These are phyloP conservation scores for Furnarius figulus DNA, from an alignment of 2,113 vertebrate species.

Conservation along the genomic window DNA sequence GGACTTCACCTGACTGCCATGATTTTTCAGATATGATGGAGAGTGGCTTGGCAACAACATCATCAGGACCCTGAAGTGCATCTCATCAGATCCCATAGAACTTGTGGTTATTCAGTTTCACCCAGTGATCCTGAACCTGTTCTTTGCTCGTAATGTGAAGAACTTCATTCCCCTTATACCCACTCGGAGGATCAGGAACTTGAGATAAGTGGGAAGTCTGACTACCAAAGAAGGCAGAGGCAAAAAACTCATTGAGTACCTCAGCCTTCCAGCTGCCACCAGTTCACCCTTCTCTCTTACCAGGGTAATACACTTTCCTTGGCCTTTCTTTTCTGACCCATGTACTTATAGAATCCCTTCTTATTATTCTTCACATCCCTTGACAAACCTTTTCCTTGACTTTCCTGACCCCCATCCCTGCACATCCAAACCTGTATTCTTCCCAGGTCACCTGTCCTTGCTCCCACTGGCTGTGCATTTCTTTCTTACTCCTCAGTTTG, in stretches of 20 bases:
- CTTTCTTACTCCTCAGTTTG: neutral
- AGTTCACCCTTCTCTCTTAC: neutral
- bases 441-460: neutral
- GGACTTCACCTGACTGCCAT: neutral
- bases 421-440: neutral
- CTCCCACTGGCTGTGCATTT: neutral
- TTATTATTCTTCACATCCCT: neutral
- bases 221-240: neutral
- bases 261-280: neutral
- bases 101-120: neutral
- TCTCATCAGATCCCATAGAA: neutral
- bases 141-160: neutral
- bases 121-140: neutral
- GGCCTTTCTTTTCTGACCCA: neutral
- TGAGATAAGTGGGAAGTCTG: neutral
- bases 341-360: neutral
- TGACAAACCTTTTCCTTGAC: neutral
- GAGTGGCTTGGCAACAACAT: neutral
- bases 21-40: neutral
- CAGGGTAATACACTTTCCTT: neutral
- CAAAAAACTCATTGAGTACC: rapidly evolving
- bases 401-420: neutral
- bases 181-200: neutral
- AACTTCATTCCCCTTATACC: neutral
- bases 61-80: neutral